Evolutionary conservation across 2,113 vertebrate species (phyloP).

Genomic region (Laticauda colubrina): DNA sequence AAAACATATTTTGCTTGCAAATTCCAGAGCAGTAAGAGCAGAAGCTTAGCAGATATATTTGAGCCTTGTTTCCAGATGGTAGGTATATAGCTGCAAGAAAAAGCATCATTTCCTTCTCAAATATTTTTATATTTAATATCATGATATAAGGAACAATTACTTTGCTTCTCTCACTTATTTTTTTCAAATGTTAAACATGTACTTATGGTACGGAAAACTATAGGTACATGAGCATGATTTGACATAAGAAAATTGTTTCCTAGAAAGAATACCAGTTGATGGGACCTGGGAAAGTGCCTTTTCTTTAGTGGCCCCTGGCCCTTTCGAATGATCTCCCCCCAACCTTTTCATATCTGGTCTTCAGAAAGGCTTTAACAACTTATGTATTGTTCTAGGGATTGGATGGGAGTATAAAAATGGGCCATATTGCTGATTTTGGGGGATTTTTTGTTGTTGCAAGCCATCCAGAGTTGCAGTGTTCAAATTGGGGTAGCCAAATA

Average conservation of each 20-base stretch:
- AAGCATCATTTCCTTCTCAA: not conserved
- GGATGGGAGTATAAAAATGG: not conserved
- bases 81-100: not conserved
- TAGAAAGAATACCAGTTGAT: not conserved
- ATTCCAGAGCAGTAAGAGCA: conserved; percentile 3
- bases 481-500: not conserved
- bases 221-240: not conserved
- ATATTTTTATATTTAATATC: not conserved
- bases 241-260: not conserved
- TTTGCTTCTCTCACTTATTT: not conserved
- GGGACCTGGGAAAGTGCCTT: not conserved
- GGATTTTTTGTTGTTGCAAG: not conserved
- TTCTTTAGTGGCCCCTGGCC: not conserved
- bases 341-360: not conserved
- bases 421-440: not conserved
- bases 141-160: not conserved
- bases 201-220: not conserved
- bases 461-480: not conserved
- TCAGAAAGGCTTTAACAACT: not conserved
- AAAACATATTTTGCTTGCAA: conserved; percentile 19
- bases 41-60: not conserved
- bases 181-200: not conserved
- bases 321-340: not conserved
- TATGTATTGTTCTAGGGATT: not conserved
- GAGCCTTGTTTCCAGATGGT: conserved; percentile 3